Base-by-base conservation (phyloP, 2,113 vertebrate species). In the Oryzias javanicus region DNA sequence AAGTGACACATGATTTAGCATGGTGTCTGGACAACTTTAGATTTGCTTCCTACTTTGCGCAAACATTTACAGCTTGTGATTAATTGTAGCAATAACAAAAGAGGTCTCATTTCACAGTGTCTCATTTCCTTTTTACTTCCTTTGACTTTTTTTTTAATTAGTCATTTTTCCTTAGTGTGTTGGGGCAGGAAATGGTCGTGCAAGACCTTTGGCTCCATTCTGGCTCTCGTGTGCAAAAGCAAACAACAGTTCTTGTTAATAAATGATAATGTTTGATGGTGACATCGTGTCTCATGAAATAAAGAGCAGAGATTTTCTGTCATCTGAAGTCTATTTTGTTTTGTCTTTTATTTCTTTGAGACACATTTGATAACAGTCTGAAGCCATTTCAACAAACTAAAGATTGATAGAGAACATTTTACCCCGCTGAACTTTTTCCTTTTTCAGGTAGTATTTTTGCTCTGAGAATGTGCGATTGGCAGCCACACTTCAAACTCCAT, bases 121-220 rank as follows among this genome's bases (percentile, higher is more conserved):
- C 61, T 48, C 59, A 19, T 82, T 70, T 81, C 72, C 64, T 19
- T 49, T 45, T 56, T 45, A 22, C 51, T 63, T 3, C 29, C 15
- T 65, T 40, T 10, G 0, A 49, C 42, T 74, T 54, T 66, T 27
- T n/a, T 35, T 60, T 72, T 41, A 66, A 72, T 76, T 61, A 74
- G 62, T 58, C 35, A 19, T 50, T 76, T 74, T 70, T 70, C 52
- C 45, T 67, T 59, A 64, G 42, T 35, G 41, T 41, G 55, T 63
- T 45, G 47, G 62, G 56, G 78, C 82, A 82, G 80, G 85, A 91
- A 91, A 84, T 25, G 83, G 65, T 53, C 67, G 79, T 79, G 73
- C 24, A 64, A 85, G 61, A 76, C 76, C 73, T 83, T 82, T 70
- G 82, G 83, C 85, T 85, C 83, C 74, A 41, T 60, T 72, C 24